A percentile compares a stretch with the other conserved stretches of the same genome.
phyloP scores from a whole-genome alignment of 2,113 vertebrate genomes.

The Dicrurus megarhynchus region DNA sequence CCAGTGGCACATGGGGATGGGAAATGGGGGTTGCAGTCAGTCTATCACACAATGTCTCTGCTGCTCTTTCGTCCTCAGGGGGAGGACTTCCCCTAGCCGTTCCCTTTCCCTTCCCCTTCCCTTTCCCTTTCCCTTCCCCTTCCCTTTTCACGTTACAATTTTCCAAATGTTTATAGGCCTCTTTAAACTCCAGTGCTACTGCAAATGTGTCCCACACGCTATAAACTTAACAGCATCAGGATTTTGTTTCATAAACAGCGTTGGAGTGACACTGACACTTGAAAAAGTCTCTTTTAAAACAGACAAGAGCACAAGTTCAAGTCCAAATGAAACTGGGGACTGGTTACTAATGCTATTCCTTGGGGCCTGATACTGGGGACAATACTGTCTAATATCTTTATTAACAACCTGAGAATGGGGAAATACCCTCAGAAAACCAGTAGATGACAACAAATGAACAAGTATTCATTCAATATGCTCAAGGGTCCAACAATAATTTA shows the following conservation, averaged over 20 bases:
- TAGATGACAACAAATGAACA: background rate
- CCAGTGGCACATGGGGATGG: background rate
- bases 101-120: background rate
- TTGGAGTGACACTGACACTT: background rate
- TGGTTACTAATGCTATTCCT: background rate
- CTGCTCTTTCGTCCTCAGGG: background rate
- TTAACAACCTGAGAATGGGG: background rate
- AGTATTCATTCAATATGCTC: background rate
- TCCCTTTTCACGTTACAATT: background rate
- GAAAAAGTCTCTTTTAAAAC: background rate
- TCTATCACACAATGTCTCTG: background rate
- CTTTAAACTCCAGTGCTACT: background rate
- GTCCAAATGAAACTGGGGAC: background rate
- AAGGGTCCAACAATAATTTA: background rate
- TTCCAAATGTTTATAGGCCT: background rate
- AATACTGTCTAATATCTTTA: background rate
- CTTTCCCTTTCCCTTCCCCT: background rate
- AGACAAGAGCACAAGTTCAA: background rate
- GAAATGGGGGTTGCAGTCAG: background rate
- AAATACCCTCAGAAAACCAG: background rate
- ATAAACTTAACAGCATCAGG: background rate
- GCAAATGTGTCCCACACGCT: background rate
- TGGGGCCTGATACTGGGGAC: background rate
- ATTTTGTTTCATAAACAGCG: background rate
- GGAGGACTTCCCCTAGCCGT: background rate